Percentiles rank a stretch among this genome's conserved stretches.
phyloP scores from a whole-genome alignment of 2,888 invertebrate species.

The Pterostichus madidus region DNA sequence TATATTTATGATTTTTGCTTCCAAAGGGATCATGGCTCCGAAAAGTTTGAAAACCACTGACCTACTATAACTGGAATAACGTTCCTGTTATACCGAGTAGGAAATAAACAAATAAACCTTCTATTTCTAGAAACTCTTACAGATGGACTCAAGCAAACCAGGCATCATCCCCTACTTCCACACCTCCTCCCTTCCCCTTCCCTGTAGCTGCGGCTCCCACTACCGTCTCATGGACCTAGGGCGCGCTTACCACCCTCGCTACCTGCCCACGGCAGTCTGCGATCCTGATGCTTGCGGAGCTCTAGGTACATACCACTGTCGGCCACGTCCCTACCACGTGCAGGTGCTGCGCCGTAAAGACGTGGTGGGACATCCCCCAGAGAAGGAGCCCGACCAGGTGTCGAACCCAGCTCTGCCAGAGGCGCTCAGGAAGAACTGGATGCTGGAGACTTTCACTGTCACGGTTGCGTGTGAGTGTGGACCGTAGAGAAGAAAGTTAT shows the following conservation, averaged over 20 bases:
- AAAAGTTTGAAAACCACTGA: too few species aligned
- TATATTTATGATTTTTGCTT: too few species aligned
- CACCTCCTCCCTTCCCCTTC: constrained; percentile 55
- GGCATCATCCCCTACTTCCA: constrained; percentile 64
- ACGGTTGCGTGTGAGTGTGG: constrained; percentile 76
- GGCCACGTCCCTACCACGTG: constrained; percentile 73
- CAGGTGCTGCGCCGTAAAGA: constrained; percentile 72
- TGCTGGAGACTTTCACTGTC: constrained; percentile 72
- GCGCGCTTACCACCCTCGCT: constrained; percentile 72
- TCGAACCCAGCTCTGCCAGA: constrained; percentile 71
- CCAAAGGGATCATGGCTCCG: too few species aligned
- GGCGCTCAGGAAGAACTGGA: constrained; percentile 73
- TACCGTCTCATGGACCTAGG: constrained; percentile 72
- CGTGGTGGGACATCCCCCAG: constrained; percentile 51
- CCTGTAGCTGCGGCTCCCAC: constrained; percentile 72
- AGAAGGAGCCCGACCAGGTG: constrained; percentile 68
- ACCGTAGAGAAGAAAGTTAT: constrained; percentile 61
- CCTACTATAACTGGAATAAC: too few species aligned
- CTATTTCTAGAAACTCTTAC: constrained; percentile 32
- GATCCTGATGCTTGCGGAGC: constrained; percentile 72
- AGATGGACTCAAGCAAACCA: constrained; percentile 36
- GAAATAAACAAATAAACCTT: not conserved
- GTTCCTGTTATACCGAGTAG: too few species aligned
- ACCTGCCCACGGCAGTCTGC: constrained; percentile 73
- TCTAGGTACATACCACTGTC: constrained; percentile 71